Evolutionary conservation across 2,113 vertebrate species (phyloP).

Genomic region (Burhinus bistriatus): DNA sequence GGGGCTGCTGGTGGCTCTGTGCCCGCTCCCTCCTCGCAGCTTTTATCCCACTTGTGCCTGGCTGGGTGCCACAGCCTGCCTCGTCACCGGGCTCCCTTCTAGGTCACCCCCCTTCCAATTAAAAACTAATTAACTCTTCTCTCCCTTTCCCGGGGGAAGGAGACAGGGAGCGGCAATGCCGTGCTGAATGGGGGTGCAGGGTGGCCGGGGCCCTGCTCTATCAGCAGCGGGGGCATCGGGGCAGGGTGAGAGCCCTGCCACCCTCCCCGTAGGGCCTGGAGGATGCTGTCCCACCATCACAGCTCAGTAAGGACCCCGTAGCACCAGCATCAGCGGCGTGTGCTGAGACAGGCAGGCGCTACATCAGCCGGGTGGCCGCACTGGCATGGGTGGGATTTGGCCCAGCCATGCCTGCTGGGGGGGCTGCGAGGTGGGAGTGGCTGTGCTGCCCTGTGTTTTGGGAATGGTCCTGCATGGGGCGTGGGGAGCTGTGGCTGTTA

Average conservation of each 20-base stretch:
- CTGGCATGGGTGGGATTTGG: slow-evolving; percentile 62
- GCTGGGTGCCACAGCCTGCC: neutral
- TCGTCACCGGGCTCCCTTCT: neutral
- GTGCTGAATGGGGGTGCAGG: rapidly evolving
- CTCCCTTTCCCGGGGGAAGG: slow-evolving; percentile 45
- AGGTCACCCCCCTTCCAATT: slow-evolving; percentile 54
- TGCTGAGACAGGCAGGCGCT: neutral
- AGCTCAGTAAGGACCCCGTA: neutral
- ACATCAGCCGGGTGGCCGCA: neutral
- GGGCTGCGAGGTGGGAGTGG: slow-evolving; percentile 1
- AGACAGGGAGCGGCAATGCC: neutral
- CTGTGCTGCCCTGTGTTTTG: rapidly evolving
- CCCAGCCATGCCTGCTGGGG: neutral
- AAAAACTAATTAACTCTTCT: slow-evolving; percentile 63
- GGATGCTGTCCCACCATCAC: neutral
- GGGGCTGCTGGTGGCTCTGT: neutral
- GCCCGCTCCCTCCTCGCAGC: neutral
- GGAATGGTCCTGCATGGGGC: neutral
- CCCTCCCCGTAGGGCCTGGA: rapidly evolving
- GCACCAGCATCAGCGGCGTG: neutral
- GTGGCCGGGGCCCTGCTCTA: rapidly evolving
- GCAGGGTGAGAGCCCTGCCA: rapidly evolving
- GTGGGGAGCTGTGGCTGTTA: too few relatives aligned
- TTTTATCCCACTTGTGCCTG: neutral
- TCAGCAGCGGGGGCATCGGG: rapidly evolving